Base-by-base conservation (phyloP, 35 echinoderm and acorn worm genomes). In the Apostichopus japonicus region DNA sequence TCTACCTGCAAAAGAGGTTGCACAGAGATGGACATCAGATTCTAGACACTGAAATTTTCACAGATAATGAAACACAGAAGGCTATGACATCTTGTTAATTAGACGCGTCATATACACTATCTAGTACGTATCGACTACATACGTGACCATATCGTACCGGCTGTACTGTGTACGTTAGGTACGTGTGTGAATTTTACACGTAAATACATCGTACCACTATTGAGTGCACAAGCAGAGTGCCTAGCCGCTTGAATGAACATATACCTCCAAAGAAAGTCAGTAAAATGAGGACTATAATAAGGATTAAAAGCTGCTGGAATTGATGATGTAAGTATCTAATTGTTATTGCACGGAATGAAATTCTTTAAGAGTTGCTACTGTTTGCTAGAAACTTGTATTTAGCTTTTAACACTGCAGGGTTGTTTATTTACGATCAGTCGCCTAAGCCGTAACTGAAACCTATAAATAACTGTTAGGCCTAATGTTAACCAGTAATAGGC, bases 241-340 rank as follows among this genome's bases (percentile, higher is more conserved):
- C 16, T 21, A 75, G 71, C 22, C 17, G 71, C 14, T 75, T 23
- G 71, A 19, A 75, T 75, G 71, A 75, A 75, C 71, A 23, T 75
- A 21, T 23, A 75, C 22, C 16, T 23, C 17, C 71, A 75, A 75
- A 75, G 63, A 67, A 75, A 23, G 71, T 75, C 22, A 19, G 71
- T 53, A 84, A 84, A 84, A 84, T 84, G 81, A 58, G 81, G 81
- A 84, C 81, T 84, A 57, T 84, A 57, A 57, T 84, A 84, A 84
- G 81, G 81, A 84, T 84, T 84, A 57, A 84, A 55, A 9, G 21
- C 54, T 57, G 54, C 55, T 57, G 8, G 14, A 84, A 55, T 59
- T 22, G 54, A 55, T 56, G 5, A 57, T 84, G 81, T 84, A 84
- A 84, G 81, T 84, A 84, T 57, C 5, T 14, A 57, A 84, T 75